Conservation (phyloP, 2,797 vertebrate species). For the Alfaro cultratus region DNA sequence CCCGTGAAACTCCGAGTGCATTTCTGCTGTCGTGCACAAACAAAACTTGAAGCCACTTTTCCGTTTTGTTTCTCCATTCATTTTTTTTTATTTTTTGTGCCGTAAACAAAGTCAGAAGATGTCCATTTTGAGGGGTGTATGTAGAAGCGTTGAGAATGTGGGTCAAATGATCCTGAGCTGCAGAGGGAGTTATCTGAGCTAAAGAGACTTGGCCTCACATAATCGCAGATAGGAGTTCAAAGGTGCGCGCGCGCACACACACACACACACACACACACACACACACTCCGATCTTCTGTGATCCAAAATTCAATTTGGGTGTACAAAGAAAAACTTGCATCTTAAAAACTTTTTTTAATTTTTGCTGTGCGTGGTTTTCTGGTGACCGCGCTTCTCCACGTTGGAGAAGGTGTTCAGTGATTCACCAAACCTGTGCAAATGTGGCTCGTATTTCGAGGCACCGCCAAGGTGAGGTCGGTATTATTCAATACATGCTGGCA, state of each 20-base stretch:
- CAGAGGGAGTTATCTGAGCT: conserved; percentile 7
- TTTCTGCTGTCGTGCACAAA: conserved; percentile 39
- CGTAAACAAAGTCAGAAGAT: neutral
- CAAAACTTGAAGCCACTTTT: conserved; percentile 28
- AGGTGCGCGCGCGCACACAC: conserved; percentile 8
- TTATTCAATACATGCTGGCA: conserved; percentile 8
- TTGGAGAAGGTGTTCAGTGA: neutral
- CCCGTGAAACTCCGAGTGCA: conserved; percentile 37
- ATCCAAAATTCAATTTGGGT: neutral
- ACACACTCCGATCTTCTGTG: conserved; percentile 1
- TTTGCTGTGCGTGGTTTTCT: neutral
- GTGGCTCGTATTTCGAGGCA: conserved; percentile 32
- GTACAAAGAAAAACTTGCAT: neutral
- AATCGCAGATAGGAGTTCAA: conserved; percentile 16
- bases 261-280: neutral
- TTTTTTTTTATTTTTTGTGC: too few relatives aligned
- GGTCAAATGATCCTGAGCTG: conserved; percentile 24
- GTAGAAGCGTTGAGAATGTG: conserved; percentile 14
- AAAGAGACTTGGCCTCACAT: neutral
- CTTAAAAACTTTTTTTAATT: neutral
- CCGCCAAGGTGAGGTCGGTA: conserved; percentile 25
- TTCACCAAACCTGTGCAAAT: conserved; percentile 7
- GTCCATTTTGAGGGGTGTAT: conserved; percentile 7
- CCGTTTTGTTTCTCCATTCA: neutral
- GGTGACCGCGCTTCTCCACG: neutral